These are phyloP conservation scores for Myotis pilosus DNA, from an alignment of 2,797 vertebrate species.

Conservation along the genomic window DNA sequence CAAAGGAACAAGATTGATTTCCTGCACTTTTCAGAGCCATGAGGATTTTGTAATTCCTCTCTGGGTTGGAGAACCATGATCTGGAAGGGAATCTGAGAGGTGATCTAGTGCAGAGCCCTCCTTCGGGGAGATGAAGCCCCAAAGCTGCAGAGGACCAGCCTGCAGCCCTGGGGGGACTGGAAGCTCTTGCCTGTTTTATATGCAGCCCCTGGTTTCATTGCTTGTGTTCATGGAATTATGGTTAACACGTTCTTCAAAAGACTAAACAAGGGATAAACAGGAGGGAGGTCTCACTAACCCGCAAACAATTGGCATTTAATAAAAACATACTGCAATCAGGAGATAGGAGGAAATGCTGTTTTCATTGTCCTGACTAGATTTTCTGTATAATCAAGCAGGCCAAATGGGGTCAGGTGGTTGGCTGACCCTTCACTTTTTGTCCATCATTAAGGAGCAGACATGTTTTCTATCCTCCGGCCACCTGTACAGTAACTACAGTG, in stretches of 20 bases:
- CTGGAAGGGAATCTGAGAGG: not conserved
- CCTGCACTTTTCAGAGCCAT: not conserved
- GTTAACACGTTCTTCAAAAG: not conserved
- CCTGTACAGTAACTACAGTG: not conserved
- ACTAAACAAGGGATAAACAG: not conserved
- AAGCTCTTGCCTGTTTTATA: not conserved
- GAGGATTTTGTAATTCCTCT: constrained; percentile 20
- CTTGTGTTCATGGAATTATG: not conserved
- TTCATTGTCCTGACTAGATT: not conserved
- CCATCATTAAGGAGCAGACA: not conserved
- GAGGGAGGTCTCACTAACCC: too few relatives aligned
- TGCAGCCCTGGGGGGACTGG: not conserved
- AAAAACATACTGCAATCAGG: not conserved
- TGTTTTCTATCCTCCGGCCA: not conserved
- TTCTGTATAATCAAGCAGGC: not conserved
- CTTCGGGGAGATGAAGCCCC: not conserved
- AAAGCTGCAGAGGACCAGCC: not conserved
- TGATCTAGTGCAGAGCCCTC: not conserved
- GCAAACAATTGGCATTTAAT: not conserved
- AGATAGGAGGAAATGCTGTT: not conserved
- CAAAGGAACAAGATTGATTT: constrained; percentile 9
- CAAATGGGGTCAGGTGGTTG: not conserved
- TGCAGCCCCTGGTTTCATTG: not conserved
- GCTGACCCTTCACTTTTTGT: not conserved
- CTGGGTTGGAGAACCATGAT: not conserved